Evolutionary conservation across 2,797 vertebrate species (phyloP).

Genomic region (Aeoliscus strigatus): DNA sequence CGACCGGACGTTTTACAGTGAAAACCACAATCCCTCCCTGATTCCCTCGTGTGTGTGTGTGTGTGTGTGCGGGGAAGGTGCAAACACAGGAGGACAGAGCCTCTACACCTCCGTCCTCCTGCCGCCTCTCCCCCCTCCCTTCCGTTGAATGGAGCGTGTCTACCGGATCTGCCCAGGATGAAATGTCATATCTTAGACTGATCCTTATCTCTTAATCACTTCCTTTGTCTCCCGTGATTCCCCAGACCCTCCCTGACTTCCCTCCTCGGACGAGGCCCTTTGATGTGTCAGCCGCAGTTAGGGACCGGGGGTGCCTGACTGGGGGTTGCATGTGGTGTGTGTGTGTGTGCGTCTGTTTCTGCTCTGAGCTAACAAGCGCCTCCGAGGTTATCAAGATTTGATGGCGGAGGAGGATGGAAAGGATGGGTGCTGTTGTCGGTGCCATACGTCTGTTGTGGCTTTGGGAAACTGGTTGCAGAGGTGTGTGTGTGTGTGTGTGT

Average conservation of each 20-base stretch:
- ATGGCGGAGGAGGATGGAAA: conserved; percentile 37
- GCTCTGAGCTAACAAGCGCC: conserved; percentile 60
- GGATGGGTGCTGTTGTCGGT: conserved; percentile 21
- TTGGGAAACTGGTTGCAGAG: conserved; percentile 5
- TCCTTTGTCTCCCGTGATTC: conserved; percentile 92
- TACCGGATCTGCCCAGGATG: conserved; percentile 88
- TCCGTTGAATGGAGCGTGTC: conserved; percentile 86
- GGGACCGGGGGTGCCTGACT: conserved; percentile 55
- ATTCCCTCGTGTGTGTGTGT: too few relatives aligned
- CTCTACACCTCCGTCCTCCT: conserved; percentile 33
- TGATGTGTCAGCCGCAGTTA: conserved; percentile 86
- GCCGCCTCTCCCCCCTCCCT: conserved; percentile 56
- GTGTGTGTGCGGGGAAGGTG: too few relatives aligned
- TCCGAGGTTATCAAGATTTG: conserved; percentile 61
- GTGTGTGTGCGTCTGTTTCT: conserved; percentile 51
- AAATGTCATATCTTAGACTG: conserved; percentile 95
- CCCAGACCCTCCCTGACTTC: conserved; percentile 86
- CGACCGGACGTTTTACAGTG: too few relatives aligned
- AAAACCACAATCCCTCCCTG: too few relatives aligned
- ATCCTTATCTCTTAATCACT: conserved; percentile 97
- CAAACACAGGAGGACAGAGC: too few relatives aligned
- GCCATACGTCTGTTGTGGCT: conserved; percentile 17
- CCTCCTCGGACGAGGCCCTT: conserved; percentile 82
- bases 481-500: conserved; percentile 11
- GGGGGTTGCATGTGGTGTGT: conserved; percentile 63